Percentiles rank a stretch among this genome's conserved stretches.
Evolutionary conservation across 2,797 vertebrate species (phyloP).

Genomic region (Petrocephalus schoutedeni): DNA sequence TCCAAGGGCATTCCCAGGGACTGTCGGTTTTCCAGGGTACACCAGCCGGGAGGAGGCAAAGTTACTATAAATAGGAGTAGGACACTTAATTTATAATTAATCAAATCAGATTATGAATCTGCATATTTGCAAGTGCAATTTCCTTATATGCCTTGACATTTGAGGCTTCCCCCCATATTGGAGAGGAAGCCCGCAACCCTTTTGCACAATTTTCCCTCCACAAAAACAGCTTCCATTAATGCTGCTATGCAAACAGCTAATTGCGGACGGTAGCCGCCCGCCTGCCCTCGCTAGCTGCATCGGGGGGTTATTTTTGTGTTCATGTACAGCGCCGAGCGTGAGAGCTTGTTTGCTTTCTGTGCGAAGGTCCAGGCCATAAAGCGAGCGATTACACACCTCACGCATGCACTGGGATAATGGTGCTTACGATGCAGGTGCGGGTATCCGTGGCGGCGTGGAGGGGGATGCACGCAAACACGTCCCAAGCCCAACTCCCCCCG

Average conservation of each 20-base stretch:
- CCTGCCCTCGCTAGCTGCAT: not conserved
- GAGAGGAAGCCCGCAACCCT: not conserved
- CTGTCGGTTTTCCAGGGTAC: constrained; percentile 44
- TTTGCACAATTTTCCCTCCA: not conserved
- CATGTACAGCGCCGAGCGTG: not conserved
- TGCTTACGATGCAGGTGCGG: not conserved
- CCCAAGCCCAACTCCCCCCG: not conserved
- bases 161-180: not conserved
- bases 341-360: not conserved
- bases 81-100: not conserved
- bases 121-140: not conserved
- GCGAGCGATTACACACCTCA: not conserved
- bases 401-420: not conserved
- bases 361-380: not conserved
- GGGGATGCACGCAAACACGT: not conserved
- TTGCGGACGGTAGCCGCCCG: not conserved
- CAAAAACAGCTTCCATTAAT: not conserved
- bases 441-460: not conserved
- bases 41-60: not conserved
- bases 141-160: not conserved
- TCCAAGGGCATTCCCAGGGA: constrained; percentile 77
- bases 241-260: not conserved
- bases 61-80: not conserved
- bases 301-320: not conserved
- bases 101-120: not conserved